A percentile compares a stretch with the other conserved stretches of the same genome.
phyloP scores from a whole-genome alignment of 2,113 vertebrate species.

The Oriolus oriolus region DNA sequence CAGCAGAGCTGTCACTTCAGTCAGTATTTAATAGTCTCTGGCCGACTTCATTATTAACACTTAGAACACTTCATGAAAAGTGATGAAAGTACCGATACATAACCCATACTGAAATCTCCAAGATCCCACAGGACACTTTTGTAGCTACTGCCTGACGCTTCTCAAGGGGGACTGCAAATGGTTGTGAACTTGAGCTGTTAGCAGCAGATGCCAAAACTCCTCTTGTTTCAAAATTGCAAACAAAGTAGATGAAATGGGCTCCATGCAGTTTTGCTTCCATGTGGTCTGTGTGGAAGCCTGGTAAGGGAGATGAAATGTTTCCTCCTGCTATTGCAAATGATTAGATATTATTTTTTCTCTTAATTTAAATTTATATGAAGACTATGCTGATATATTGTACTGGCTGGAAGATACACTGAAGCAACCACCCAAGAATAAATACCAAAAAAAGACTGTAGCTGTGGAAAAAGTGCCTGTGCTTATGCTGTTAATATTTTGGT shows the following conservation, averaged over 20 bases:
- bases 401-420: not conserved
- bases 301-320: not conserved
- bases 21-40: constrained; percentile 46
- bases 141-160: not conserved
- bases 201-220: not conserved
- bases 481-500: not conserved
- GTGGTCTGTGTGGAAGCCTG: not conserved
- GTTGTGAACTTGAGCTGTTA: not conserved
- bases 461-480: not conserved
- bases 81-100: not conserved
- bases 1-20: constrained; percentile 28
- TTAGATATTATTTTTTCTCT: not conserved
- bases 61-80: not conserved
- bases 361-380: not conserved
- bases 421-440: not conserved
- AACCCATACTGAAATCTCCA: not conserved
- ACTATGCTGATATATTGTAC: not conserved
- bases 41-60: constrained; percentile 31
- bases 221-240: not conserved
- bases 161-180: not conserved
- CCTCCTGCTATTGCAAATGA: not conserved
- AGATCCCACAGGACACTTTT: not conserved
- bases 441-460: not conserved
- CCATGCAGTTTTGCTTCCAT: not conserved
- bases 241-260: not conserved